Evolutionary conservation across 1,140 invertebrate genomes (phyloP).

Genomic region (Anoplophora glabripennis): DNA sequence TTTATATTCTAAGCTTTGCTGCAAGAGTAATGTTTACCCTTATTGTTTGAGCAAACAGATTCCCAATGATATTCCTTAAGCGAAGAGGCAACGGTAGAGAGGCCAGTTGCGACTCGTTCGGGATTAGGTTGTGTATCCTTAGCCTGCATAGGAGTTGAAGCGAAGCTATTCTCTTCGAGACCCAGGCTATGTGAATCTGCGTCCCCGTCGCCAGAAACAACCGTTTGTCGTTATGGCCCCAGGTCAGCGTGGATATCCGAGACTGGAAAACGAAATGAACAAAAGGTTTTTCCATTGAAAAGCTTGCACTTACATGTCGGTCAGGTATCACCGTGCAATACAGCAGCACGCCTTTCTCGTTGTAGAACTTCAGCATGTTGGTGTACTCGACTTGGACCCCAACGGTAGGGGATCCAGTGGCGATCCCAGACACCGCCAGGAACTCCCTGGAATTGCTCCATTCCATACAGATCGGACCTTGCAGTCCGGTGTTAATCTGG

Average conservation of each 20-base stretch:
- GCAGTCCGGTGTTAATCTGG: conserved; percentile 78
- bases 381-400: conserved; percentile 43
- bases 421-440: conserved; percentile 84
- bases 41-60: conserved; percentile 94
- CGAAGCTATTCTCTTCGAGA: conserved; percentile 84
- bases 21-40: conserved; percentile 58
- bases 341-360: conserved; percentile 60
- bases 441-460: conserved; percentile 95
- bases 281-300: neutral
- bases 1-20: neutral
- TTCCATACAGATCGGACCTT: conserved; percentile 78
- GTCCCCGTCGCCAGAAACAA: conserved; percentile 90
- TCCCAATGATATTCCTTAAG: conserved; percentile 78
- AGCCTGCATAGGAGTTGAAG: conserved; percentile 84
- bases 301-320: conserved; percentile 57
- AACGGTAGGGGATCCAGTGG: conserved; percentile 42
- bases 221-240: conserved; percentile 95
- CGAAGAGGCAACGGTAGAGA: conserved; percentile 80
- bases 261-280: conserved; percentile 55
- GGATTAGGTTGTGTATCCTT: conserved; percentile 61
- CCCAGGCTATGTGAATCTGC: conserved; percentile 87
- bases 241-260: conserved; percentile 88
- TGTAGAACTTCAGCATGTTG: conserved; percentile 69
- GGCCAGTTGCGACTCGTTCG: conserved; percentile 58
- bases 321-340: conserved; percentile 64